phyloP scores from a whole-genome alignment of 2,113 vertebrate species.

The Zosterops japonicus region DNA sequence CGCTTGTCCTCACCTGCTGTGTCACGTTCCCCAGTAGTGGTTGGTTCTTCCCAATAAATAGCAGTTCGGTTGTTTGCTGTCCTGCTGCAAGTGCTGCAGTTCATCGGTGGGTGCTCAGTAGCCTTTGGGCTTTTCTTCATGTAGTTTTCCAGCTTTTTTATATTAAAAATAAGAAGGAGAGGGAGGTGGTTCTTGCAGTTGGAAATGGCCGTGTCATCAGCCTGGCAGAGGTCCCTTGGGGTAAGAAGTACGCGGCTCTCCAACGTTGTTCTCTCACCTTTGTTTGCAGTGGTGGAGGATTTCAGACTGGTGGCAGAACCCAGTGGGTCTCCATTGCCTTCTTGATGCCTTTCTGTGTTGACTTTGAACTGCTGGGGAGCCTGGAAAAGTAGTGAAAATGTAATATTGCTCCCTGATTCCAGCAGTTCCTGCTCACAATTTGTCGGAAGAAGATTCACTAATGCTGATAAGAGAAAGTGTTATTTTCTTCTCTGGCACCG shows the following conservation, averaged over 20 bases:
- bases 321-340: background rate
- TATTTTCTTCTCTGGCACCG: background rate
- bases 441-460: background rate
- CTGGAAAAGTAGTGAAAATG: background rate
- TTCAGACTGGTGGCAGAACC: background rate
- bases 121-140: background rate
- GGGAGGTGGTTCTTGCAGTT: background rate
- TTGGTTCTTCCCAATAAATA: rapidly evolving
- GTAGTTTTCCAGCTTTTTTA: background rate
- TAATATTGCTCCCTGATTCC: background rate
- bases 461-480: background rate
- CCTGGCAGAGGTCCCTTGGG: background rate
- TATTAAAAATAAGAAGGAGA: background rate
- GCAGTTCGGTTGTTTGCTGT: background rate
- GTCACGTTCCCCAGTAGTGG: background rate
- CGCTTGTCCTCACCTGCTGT: background rate
- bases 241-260: background rate
- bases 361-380: background rate
- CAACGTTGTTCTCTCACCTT: rapidly evolving
- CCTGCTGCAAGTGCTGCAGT: background rate
- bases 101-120: background rate
- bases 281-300: background rate
- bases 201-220: rapidly evolving
- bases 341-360: background rate
- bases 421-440: rapidly evolving